Percentiles rank a stretch among this genome's conserved stretches.
These are phyloP conservation scores for Troilus luridus DNA, from an alignment of 2,888 invertebrate genomes.

Conservation along the genomic window DNA sequence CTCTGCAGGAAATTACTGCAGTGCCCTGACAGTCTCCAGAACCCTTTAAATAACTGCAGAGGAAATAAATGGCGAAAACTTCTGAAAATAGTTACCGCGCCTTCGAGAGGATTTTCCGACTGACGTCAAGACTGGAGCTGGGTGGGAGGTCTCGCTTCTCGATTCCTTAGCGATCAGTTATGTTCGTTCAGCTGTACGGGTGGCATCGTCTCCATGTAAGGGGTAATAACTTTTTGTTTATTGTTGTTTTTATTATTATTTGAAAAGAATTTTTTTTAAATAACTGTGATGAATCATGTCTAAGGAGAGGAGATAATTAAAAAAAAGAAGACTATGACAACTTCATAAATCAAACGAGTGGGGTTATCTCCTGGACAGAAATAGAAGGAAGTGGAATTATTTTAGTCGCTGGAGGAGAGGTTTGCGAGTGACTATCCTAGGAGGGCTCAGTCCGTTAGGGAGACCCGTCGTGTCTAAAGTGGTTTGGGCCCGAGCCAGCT, in stretches of 20 bases:
- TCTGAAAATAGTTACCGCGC: neutral
- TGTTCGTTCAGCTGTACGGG: neutral
- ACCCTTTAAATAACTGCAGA: constrained; percentile 8
- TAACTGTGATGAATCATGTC: too few species aligned
- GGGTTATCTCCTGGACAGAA: neutral
- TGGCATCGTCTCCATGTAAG: neutral
- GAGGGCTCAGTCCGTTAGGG: neutral
- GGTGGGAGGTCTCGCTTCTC: constrained; percentile 36
- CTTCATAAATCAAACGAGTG: neutral
- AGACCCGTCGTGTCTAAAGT: constrained; percentile 27
- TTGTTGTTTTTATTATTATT: neutral
- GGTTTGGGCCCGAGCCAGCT: constrained; percentile 51
- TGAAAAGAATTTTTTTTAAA: neutral
- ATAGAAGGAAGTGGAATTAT: constrained; percentile 27
- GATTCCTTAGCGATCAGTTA: neutral
- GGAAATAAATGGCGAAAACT: constrained; percentile 17
- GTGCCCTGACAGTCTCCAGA: neutral
- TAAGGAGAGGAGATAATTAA: neutral
- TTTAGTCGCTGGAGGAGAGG: constrained; percentile 51
- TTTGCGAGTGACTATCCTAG: constrained; percentile 27
- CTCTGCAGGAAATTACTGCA: neutral
- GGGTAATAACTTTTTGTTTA: neutral
- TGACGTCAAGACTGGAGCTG: constrained; percentile 55
- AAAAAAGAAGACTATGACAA: neutral
- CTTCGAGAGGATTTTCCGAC: constrained; percentile 43